Evolutionary conservation across 2,888 invertebrate genomes (phyloP).

Genomic region (Trileptium ribeirensis): DNA sequence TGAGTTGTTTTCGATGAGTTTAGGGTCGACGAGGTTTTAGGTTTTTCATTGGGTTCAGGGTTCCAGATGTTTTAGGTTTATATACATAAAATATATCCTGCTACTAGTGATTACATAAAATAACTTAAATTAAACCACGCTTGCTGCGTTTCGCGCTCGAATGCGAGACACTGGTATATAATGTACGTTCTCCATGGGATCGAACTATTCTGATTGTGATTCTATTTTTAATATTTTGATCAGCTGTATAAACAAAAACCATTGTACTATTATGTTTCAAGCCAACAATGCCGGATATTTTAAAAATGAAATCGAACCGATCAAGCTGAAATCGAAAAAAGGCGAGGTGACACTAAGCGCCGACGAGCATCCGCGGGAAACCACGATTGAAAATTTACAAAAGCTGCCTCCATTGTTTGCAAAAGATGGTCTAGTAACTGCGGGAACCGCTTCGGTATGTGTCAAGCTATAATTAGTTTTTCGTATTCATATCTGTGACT

Average conservation of each 20-base stretch:
- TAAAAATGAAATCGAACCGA: slow-evolving; percentile 78
- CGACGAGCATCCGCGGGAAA: slow-evolving; percentile 86
- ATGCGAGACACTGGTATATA: no score
- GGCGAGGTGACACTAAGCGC: slow-evolving; percentile 68
- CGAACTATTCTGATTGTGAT: slow-evolving; percentile 22
- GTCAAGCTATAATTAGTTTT: no score
- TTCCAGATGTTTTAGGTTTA: no score
- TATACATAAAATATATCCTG: no score
- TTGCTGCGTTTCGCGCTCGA: no score
- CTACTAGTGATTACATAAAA: no score
- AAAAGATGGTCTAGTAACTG: slow-evolving; percentile 85
- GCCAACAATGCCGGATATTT: slow-evolving; percentile 81
- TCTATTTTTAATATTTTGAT: slow-evolving; percentile 11
- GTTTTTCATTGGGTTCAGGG: no score
- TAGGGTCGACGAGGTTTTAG: no score
- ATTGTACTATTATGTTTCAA: slow-evolving; percentile 53
- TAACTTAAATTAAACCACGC: no score
- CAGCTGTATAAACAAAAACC: neutral
- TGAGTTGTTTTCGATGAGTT: no score
- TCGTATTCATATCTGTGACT: no score
- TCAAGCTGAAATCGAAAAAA: slow-evolving; percentile 70
- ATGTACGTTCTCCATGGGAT: no score
- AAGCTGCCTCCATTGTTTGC: slow-evolving; percentile 85
- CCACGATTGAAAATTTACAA: slow-evolving; percentile 72
- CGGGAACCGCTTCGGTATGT: slow-evolving; percentile 87